These are phyloP conservation scores for Caenorhabditis doughertyi DNA, from an alignment of 2,888 invertebrate species.

Conservation along the genomic window DNA sequence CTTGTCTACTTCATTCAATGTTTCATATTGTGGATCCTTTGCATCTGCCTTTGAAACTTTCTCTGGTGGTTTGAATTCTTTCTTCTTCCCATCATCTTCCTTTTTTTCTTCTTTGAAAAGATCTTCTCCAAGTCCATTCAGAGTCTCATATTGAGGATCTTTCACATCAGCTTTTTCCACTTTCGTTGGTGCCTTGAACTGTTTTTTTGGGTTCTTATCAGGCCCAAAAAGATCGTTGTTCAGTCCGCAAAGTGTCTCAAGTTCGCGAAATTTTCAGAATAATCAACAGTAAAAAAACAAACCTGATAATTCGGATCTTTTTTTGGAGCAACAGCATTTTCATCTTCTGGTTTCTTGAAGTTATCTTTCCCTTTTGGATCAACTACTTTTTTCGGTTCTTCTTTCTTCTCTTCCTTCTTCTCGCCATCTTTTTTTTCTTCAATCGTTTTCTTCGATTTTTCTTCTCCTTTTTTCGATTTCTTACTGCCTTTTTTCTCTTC, in stretches of 20 bases:
- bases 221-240: constrained; percentile 60
- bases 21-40: constrained; percentile 71
- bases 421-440: constrained; percentile 4
- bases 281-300: background rate
- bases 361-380: constrained; percentile 46
- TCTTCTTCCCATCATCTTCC: constrained; percentile 62
- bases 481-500: constrained; percentile 22
- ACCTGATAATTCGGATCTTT: constrained; percentile 69
- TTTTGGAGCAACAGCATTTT: constrained; percentile 52
- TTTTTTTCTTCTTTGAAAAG: constrained; percentile 61
- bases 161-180: constrained; percentile 68
- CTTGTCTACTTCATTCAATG: constrained; percentile 66
- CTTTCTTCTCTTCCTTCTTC: constrained; percentile 37
- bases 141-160: constrained; percentile 69
- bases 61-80: constrained; percentile 67
- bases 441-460: constrained; percentile 10
- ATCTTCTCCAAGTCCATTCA: constrained; percentile 64
- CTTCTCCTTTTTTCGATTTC: constrained; percentile 19
- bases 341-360: constrained; percentile 62
- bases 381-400: constrained; percentile 50
- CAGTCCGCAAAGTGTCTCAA: constrained; percentile 53
- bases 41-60: constrained; percentile 64
- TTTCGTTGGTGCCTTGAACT: constrained; percentile 66
- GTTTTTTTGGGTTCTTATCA: constrained; percentile 67
- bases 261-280: background rate